These are phyloP conservation scores for Gortyna flavago DNA, from an alignment of 2,888 invertebrate species.

Conservation along the genomic window DNA sequence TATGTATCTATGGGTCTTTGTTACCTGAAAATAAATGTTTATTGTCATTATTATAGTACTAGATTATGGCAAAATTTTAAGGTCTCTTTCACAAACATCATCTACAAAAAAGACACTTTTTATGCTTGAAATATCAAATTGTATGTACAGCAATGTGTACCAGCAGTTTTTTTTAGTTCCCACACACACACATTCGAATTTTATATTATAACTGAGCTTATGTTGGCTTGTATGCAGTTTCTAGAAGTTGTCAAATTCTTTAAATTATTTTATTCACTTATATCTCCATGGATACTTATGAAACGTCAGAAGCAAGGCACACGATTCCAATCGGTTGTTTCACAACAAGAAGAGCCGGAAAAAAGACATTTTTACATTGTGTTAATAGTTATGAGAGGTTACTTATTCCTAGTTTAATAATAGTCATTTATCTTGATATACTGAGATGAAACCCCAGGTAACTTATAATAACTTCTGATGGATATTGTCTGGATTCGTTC, in stretches of 20 bases:
- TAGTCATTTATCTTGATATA: conserved; percentile 10
- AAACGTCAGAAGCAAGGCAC: neutral
- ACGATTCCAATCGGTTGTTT: neutral
- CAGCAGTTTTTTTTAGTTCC: too few species aligned
- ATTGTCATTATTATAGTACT: too few species aligned
- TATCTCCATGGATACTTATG: neutral
- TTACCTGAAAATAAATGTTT: too few species aligned
- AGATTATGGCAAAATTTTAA: too few species aligned
- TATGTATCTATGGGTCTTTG: too few species aligned
- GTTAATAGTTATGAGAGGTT: neutral
- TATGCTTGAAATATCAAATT: neutral
- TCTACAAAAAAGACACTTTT: neutral
- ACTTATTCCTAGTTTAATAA: neutral
- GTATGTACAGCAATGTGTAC: too few species aligned
- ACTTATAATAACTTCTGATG: conserved; percentile 7
- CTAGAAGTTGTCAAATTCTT: neutral
- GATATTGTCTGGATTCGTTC: neutral
- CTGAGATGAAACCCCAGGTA: neutral
- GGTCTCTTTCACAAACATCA: neutral
- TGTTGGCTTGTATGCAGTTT: neutral
- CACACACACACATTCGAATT: neutral
- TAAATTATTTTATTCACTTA: neutral
- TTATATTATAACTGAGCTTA: neutral
- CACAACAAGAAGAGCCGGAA: neutral
- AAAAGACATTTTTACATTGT: neutral